Evolutionary conservation across 2,113 vertebrate genomes (phyloP).

Genomic region (Hydropotes inermis): DNA sequence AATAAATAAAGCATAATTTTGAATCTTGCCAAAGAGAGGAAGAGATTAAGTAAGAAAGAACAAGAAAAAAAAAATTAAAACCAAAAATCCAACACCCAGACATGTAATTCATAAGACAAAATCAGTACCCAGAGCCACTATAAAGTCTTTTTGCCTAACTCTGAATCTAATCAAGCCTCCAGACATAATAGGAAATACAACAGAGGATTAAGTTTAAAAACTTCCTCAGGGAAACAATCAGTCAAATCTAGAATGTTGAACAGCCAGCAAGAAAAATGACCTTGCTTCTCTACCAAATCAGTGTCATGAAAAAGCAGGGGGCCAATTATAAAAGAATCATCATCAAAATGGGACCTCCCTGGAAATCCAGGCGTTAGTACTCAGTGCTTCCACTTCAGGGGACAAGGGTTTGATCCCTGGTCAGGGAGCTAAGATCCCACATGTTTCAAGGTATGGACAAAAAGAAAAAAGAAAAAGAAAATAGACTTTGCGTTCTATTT

Average conservation of each 20-base stretch:
- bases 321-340: not conserved
- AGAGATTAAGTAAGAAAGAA: not conserved
- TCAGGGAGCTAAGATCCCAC: not conserved
- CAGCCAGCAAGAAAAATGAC: not conserved
- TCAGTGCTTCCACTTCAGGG: not conserved
- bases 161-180: conserved; percentile 1
- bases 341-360: not conserved
- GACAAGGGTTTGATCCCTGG: not conserved
- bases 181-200: conserved; percentile 4
- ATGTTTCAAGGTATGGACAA: not conserved
- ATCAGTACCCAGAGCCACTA: not conserved
- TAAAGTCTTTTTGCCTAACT: not conserved
- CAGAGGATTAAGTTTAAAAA: not conserved
- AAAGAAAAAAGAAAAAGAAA: not conserved
- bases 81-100: not conserved
- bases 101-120: not conserved
- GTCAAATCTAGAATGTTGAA: not conserved
- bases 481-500: not conserved
- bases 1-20: not conserved
- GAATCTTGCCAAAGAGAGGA: not conserved
- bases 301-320: not conserved
- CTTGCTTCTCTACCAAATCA: not conserved
- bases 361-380: not conserved
- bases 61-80: not conserved
- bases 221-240: not conserved